A percentile compares a stretch with the other conserved stretches of the same genome.
Conservation (phyloP, 1,140 invertebrate genomes). For the Drosophila setifemur region DNA sequence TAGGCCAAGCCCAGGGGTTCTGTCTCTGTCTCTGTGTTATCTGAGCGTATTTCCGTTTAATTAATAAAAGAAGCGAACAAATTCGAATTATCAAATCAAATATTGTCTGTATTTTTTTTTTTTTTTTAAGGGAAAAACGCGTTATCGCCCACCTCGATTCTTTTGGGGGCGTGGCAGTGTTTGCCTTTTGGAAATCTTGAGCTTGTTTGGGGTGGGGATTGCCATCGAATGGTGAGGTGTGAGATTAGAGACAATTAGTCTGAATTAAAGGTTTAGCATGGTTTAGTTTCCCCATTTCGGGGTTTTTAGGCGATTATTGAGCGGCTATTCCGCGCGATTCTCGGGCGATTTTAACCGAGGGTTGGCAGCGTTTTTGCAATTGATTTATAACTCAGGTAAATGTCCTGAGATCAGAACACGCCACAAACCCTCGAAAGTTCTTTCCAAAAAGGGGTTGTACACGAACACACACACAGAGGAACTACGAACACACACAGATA, state of each 20-base stretch:
- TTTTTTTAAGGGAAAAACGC: slow-evolving; percentile 33
- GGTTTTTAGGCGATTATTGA: slow-evolving; percentile 2
- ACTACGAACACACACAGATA: neutral
- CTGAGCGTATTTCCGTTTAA: slow-evolving; percentile 65
- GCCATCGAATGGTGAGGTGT: neutral
- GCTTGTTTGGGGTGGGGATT: slow-evolving; percentile 7
- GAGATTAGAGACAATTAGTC: slow-evolving; percentile 10
- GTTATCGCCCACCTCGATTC: slow-evolving; percentile 32
- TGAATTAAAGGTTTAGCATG: slow-evolving; percentile 3
- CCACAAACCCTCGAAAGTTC: slow-evolving; percentile 59
- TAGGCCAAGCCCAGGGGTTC: slow-evolving; percentile 1
- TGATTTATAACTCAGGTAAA: slow-evolving; percentile 76
- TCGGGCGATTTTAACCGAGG: slow-evolving; percentile 10
- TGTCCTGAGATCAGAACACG: slow-evolving; percentile 74
- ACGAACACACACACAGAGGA: slow-evolving; percentile 27
- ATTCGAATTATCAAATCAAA: slow-evolving; percentile 55
- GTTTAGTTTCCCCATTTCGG: neutral
- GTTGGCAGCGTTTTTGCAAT: slow-evolving; percentile 52
- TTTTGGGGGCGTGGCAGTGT: slow-evolving; percentile 41
- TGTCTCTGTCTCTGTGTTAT: slow-evolving; percentile 31
- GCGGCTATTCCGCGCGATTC: slow-evolving; percentile 22
- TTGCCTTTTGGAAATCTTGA: slow-evolving; percentile 39
- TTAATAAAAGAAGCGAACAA: slow-evolving; percentile 63
- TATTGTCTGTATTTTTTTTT: too few relatives aligned
- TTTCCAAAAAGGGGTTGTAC: slow-evolving; percentile 65